phyloP scores from a whole-genome alignment of 2,797 vertebrate genomes.

The Echeneis naucrates region DNA sequence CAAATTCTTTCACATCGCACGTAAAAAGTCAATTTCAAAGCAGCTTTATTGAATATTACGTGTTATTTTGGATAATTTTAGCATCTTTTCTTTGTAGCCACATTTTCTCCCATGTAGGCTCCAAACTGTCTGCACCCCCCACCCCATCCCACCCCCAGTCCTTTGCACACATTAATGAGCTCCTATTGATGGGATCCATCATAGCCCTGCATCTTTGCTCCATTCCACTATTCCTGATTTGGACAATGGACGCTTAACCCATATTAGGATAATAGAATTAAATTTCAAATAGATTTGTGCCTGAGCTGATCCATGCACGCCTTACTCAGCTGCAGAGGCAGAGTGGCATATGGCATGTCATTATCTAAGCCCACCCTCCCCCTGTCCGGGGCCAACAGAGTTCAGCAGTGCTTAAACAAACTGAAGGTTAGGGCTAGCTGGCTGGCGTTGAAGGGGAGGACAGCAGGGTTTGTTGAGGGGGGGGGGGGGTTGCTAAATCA shows the following conservation, averaged over 20 bases:
- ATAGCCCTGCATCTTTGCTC: constrained; percentile 60
- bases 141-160: too few relatives aligned
- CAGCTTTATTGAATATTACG: constrained; percentile 14
- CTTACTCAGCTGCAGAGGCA: constrained; percentile 74
- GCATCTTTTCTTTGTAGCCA: constrained; percentile 23
- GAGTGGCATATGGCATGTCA: constrained; percentile 80
- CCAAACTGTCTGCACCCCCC: constrained; percentile 63
- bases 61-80: constrained; percentile 15
- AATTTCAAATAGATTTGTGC: constrained; percentile 81
- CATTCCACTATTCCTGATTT: constrained; percentile 77
- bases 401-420: constrained; percentile 85
- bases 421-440: constrained; percentile 79
- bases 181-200: constrained; percentile 67
- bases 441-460: constrained; percentile 72
- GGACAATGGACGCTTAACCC: constrained; percentile 76
- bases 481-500: constrained; percentile 56
- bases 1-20: background rate
- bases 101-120: constrained; percentile 51
- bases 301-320: constrained; percentile 64
- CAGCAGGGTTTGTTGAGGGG: constrained; percentile 54
- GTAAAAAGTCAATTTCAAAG: constrained; percentile 20
- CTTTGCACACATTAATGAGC: constrained; percentile 65
- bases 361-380: constrained; percentile 76
- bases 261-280: constrained; percentile 84
- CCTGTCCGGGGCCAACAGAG: constrained; percentile 75